Conservation (phyloP, 2,113 vertebrate species). For the Indicator maculatus region DNA sequence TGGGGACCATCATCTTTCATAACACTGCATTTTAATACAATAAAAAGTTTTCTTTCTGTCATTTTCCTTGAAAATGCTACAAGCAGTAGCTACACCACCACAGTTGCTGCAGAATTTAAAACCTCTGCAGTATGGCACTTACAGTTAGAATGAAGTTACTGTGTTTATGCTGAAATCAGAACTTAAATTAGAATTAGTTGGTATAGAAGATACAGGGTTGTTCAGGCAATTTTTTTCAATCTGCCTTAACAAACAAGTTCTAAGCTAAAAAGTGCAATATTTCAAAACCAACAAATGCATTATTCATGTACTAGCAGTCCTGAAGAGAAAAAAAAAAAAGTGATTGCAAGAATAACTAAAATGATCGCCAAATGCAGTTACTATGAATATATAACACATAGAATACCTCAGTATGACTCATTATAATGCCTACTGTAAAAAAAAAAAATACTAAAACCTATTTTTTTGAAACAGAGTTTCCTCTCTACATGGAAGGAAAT, state of each 20-base stretch:
- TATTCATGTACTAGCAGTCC: not conserved
- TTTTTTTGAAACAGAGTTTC: not conserved
- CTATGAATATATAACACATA: not conserved
- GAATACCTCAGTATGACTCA: not conserved
- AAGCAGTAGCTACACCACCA: not conserved
- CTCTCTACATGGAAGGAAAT: not conserved
- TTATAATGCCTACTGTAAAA: not conserved
- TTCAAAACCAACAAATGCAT: not conserved
- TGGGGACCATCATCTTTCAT: not conserved
- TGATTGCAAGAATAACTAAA: not conserved
- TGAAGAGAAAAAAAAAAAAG: not conserved
- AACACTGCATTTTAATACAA: not conserved
- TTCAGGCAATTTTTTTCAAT: not conserved
- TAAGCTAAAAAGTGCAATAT: not conserved
- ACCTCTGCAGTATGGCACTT: not conserved
- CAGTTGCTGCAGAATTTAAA: not conserved
- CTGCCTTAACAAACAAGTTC: not conserved
- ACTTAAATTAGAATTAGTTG: not conserved
- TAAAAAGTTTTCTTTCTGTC: not conserved
- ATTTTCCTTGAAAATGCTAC: not conserved
- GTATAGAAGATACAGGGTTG: not conserved
- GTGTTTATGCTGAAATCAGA: not conserved
- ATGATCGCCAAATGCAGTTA: not conserved
- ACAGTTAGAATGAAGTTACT: not conserved
- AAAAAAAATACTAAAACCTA: not conserved